Conservation (phyloP, 2,797 vertebrate species). For the Micrastur ruficollis region DNA sequence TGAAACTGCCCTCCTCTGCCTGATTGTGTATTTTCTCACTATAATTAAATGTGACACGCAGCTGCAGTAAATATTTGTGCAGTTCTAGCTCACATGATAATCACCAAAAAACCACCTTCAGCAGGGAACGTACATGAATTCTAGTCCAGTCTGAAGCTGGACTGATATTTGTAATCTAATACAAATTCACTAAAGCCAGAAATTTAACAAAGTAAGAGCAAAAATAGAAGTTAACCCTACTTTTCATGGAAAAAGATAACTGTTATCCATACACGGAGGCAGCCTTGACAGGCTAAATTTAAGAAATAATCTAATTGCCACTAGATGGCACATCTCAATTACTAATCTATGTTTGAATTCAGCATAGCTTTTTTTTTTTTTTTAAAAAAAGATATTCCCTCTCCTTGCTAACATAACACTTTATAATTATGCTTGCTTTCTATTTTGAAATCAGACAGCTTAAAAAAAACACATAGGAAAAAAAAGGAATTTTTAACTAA, state of each 20-base stretch:
- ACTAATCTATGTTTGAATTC: neutral
- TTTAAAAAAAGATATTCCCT: neutral
- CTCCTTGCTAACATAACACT: neutral
- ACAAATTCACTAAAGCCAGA: neutral
- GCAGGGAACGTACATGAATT: neutral
- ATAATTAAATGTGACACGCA: neutral
- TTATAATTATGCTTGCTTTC: neutral
- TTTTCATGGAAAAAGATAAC: neutral
- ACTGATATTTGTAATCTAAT: neutral
- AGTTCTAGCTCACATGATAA: neutral
- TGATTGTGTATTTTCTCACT: neutral
- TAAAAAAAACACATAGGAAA: neutral
- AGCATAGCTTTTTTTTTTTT: neutral
- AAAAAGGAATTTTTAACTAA: neutral
- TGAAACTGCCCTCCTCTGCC: neutral
- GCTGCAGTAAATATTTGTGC: slow-evolving; percentile 3
- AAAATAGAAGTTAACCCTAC: neutral
- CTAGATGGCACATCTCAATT: slow-evolving; percentile 55
- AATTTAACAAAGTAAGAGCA: neutral
- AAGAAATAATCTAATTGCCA: neutral
- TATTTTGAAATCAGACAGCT: neutral
- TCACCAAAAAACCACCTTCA: neutral
- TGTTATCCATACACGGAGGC: neutral
- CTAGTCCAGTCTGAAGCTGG: neutral
- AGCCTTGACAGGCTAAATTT: neutral